Evolutionary conservation across 2,797 vertebrate species (phyloP).

Genomic region (Pseudotriccus pelzelni): DNA sequence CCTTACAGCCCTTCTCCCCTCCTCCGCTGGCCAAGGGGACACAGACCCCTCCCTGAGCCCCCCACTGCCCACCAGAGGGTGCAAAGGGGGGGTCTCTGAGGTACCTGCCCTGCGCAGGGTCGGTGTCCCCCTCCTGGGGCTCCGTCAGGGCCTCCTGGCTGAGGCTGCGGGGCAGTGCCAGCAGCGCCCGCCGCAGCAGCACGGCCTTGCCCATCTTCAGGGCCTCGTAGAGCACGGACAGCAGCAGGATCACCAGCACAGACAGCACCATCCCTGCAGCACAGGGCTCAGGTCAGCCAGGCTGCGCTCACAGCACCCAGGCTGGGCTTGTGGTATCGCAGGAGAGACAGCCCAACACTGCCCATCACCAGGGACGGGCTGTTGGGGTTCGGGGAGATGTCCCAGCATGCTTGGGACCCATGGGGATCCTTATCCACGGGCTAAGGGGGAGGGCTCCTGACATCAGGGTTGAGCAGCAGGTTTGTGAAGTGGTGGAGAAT

Average conservation of each 20-base stretch:
- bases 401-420: neutral
- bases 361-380: neutral
- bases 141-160: slow-evolving; percentile 46
- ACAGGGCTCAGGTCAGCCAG: neutral
- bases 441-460: neutral
- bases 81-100: neutral
- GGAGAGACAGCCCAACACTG: neutral
- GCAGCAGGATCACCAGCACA: slow-evolving; percentile 84
- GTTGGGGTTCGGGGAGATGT: neutral
- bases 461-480: neutral
- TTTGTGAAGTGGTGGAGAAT: neutral
- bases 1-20: neutral
- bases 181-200: slow-evolving; percentile 63
- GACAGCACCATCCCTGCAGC: slow-evolving; percentile 87
- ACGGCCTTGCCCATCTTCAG: slow-evolving; percentile 87
- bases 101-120: neutral
- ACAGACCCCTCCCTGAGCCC: neutral
- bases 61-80: rapidly evolving
- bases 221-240: slow-evolving; percentile 87
- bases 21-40: rapidly evolving
- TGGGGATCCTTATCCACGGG: neutral
- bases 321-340: slow-evolving; percentile 64
- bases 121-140: neutral
- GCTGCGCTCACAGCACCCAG: neutral
- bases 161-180: neutral